A percentile compares a stretch with the other conserved stretches of the same genome.
These are phyloP conservation scores for Cyprinodon diabolis DNA, from an alignment of 2,797 vertebrate genomes.

Conservation along the genomic window DNA sequence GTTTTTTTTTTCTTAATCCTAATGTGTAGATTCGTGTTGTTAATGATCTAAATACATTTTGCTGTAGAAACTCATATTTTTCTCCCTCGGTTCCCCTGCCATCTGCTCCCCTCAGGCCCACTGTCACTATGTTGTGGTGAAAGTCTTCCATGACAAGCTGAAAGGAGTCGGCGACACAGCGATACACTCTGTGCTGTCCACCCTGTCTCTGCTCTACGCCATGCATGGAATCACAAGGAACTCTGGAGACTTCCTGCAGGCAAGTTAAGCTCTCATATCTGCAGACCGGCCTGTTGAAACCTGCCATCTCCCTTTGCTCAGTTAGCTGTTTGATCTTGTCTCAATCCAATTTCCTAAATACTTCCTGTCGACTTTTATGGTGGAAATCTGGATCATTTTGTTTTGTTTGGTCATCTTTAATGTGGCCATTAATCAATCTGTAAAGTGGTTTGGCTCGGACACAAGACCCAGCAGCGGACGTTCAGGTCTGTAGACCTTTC, in stretches of 20 bases:
- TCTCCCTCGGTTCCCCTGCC: neutral
- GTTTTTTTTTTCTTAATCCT: neutral
- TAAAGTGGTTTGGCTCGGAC: too few species aligned
- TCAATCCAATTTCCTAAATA: neutral
- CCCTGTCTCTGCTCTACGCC: constrained; percentile 89
- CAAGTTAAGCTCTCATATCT: constrained; percentile 54
- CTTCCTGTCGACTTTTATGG: neutral
- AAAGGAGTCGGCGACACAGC: constrained; percentile 81
- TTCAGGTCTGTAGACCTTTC: neutral
- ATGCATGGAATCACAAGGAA: constrained; percentile 88
- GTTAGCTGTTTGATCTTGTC: neutral
- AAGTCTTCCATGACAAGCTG: constrained; percentile 90
- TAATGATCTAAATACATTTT: neutral
- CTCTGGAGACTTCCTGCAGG: constrained; percentile 93
- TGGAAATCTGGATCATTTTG: neutral
- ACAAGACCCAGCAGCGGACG: neutral
- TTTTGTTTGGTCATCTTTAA: too few species aligned
- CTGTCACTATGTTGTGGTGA: constrained; percentile 94
- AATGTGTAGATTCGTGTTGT: neutral
- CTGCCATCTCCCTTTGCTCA: neutral
- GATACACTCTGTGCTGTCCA: constrained; percentile 83
- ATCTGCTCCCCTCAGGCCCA: constrained; percentile 83
- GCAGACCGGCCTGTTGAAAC: neutral
- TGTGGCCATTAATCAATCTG: too few species aligned
- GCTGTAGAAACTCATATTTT: neutral